Evolutionary conservation across 2,113 vertebrate species (phyloP).

Genomic region (Bos taurus): ARS-UCD2.0 NC_037357.1:117076001-117076500

Average conservation of each 20-base stretch:
- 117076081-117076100: neutral
- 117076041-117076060: neutral
- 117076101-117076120: neutral
- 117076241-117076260: neutral
- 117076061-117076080: neutral
- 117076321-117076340: slow-evolving; percentile 40
- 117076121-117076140: neutral
- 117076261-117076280: slow-evolving; percentile 20
- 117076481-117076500: neutral
- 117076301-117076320: neutral
- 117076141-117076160: neutral
- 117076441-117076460: neutral
- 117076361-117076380: neutral
- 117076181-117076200: neutral
- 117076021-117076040: neutral
- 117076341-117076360: neutral
- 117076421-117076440: neutral
- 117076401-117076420: neutral
- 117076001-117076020: neutral
- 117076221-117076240: neutral
- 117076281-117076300: slow-evolving; percentile 13
- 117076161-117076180: neutral
- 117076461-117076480: slow-evolving; percentile 7
- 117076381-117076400: neutral
- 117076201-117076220: slow-evolving; percentile 5